Base-by-base conservation (phyloP, 1,140 invertebrate genomes). In the Drosophila subobscura region DNA sequence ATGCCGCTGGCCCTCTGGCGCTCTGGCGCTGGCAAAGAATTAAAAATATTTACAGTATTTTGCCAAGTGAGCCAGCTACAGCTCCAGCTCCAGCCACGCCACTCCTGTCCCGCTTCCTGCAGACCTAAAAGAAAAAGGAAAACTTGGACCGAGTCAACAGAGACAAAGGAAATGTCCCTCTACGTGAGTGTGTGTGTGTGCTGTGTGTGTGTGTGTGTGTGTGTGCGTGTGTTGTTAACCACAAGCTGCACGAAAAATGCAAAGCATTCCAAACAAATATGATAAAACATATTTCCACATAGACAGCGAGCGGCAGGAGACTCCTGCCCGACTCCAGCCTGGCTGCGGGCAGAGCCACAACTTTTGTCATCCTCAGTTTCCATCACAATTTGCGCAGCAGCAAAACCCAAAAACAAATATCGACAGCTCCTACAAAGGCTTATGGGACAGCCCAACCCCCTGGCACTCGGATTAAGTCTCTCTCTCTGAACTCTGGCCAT, bases 1-100 rank as follows among this genome's bases (percentile, higher is more conserved):
- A 86, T 86, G 81, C 80, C 81, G 79, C 72, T 83, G 65, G 50
- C 83, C 83, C 77, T 72, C 60, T 68, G 81, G 81, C 83, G 70
- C 73, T 72, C 60, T 68, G 81, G 81, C 83, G 70, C 77, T 81
- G 76, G 75, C 84, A 88, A 88, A 83, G 84, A 88, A 88, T 88
- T 88, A 88, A 88, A 88, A 88, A 88, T 76, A 88, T 88, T 89
- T 89, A 88, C 83, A 88, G 83, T 83, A 88, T 88, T 86, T 57
- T 70, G 16, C 54, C 55, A 84, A 77, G 78, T 64, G 53, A 72
- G 52, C 61, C 29, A n/a, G n/a, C n/a, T n/a, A n/a, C n/a, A 20
- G 16, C 16, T n/a, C n/a, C 16, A 20, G 16, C 16, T 20, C 16
- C 16, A 20, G 16, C 16, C 16, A 20, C 16, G 16, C 16, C 16